Base-by-base conservation (phyloP, 2,888 invertebrate genomes). In the Eristalis tenax region DNA sequence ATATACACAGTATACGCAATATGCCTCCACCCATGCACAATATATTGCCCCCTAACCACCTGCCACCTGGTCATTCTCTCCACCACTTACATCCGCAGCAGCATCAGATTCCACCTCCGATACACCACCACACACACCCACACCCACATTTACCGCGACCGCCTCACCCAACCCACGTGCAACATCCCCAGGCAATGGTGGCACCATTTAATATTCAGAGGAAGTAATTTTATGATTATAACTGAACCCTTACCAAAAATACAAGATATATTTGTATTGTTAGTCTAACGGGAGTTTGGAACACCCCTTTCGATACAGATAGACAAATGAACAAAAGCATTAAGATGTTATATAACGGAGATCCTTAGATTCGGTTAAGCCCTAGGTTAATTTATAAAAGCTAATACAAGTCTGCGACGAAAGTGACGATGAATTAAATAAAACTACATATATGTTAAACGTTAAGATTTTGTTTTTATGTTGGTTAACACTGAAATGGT, bases 121-220 rank as follows among this genome's bases (percentile, higher is more conserved):
- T 40, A 1, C 65, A 69, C 13, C 78, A 78, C 10, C 77, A 78
- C 35, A 22, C 68, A 5, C 78, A 69, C 8, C 71, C 73, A 1
- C 78, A 69, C 11, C 71, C 73, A 1, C 79, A 79, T 15, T 26
- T 68, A 11, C 74, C 43, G 22, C 80, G 74, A 35, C 65, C 43
- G 1, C 89, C 84, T 68, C 65, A 66, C 23, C 89, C 70, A 5
- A 23, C 64, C 11, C 70, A 56, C 13, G 26, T 26, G 5, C 57
- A 26, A 5, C 79, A 86, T 43, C 89, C 90, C 4, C 90, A 90
- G 75, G 89, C 88, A 65, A 89, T 90, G 89, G 87, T 90, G 61
- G 88, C 90, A 28, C 90, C 90, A 8, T 90, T 86, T 85, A 90
- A 89, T 85, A 88, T 90, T 26, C 89, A 90, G 71, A 89, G 89